Base-by-base conservation (phyloP, 2,888 invertebrate genomes). In the Meta bourneti region DNA sequence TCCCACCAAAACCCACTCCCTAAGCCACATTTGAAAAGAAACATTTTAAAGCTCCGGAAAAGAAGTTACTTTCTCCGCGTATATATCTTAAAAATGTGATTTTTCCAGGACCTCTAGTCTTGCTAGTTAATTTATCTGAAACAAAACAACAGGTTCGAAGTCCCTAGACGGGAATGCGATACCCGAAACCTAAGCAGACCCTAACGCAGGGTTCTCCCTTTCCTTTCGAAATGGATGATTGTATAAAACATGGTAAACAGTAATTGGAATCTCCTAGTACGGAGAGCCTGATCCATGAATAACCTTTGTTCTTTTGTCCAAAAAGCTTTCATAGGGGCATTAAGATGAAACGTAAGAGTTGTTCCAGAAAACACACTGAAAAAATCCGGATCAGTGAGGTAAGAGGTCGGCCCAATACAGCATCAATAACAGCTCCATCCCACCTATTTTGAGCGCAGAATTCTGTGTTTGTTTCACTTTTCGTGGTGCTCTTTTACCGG, bases 401-500 rank as follows among this genome's bases (percentile, higher is more conserved):
- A 49, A 61, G 20, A 75, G 19, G 72, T 13, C n/a, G 71, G 61
- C 75, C 61, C 52, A 74, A 75, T 84, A 75, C 20, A 52, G n/a
- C 52, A 84, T n/a, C n/a, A 70, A 13, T 70, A 69, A 52, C 49
- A 8, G 16, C 70, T 74, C 74, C 75, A 82, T 77, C 61, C 69
- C 78, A 54, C 83, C 83, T 84, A 61, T 79, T 84, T 84, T 72
- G 71, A 49, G 16, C 71, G 6, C 77, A 75, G 74, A 89, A 83
- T 89, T 89, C 79, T 71, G 48, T 84, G 61, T 89, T 77, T 89
- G 82, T 89, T 89, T 89, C 89, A 70, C 78, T 34, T 71, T 72
- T 80, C 52, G 79, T 72, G 61, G 74, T 86, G 71, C 69, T 51
- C 83, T 83, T 87, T 80, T 80, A 72, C 87, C 48, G 34, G 71